Conservation (phyloP, 2,797 vertebrate species). For the Crypturellus tataupa region DNA sequence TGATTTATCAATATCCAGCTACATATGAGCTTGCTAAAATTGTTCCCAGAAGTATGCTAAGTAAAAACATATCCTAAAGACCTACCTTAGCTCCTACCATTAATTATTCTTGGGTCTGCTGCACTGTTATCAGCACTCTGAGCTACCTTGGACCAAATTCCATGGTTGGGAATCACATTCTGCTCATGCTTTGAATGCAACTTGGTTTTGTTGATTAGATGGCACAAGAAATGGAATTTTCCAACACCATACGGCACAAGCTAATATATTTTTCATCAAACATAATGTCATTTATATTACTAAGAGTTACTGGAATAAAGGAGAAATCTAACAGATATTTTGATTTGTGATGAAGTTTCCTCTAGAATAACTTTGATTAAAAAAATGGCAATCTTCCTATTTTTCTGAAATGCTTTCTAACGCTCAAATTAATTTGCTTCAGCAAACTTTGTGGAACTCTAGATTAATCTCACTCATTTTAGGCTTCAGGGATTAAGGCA, state of each 20-base stretch:
- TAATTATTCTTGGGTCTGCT: background rate
- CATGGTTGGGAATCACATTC: background rate
- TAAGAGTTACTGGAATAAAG: background rate
- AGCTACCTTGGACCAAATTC: background rate
- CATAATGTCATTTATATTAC: background rate
- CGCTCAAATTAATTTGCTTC: background rate
- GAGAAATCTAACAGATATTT: background rate
- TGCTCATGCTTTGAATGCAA: background rate
- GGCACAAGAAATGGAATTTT: background rate
- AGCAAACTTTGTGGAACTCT: background rate
- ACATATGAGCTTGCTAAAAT: background rate
- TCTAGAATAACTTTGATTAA: background rate
- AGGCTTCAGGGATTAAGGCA: background rate
- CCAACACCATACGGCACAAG: background rate
- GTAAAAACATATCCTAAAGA: background rate
- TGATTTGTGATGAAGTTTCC: background rate
- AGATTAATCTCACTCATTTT: background rate
- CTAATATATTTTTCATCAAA: background rate
- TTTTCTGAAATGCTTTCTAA: background rate
- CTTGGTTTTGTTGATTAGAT: background rate
- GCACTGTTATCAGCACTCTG: background rate
- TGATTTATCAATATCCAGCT: background rate
- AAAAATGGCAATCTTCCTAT: background rate
- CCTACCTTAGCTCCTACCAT: background rate
- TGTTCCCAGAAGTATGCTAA: background rate